Base-by-base conservation (phyloP, 2,888 invertebrate genomes). In the Mystacides longicornis region DNA sequence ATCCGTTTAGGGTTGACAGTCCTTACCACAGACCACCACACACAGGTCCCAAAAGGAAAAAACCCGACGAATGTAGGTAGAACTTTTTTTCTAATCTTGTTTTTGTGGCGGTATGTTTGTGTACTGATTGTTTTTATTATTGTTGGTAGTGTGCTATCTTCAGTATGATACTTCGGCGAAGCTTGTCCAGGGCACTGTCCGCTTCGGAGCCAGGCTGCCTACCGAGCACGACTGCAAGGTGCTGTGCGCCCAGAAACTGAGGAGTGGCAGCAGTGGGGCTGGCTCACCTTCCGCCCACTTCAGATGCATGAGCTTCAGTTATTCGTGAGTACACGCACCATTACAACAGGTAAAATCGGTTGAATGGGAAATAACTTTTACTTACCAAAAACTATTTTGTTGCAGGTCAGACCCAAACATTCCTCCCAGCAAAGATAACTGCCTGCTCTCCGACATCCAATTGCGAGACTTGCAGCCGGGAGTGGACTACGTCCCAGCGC, bases 241-340 rank as follows among this genome's bases (percentile, higher is more conserved):
- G 2, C 85, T 86, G 51, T 91, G 91, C 65, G 78, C 82, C 5
- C 69, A 67, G 56, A 68, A 80, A 59, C 52, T 55, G 31, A 31
- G 51, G 14, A 23, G 19, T 18, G 50, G 54, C 19, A 52, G 56
- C 9, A 23, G 23, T 16, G 49, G 47, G 3, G 23, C n/a, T 11
- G 68, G 69, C 1, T 68, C 67, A 55, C 65, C 73, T 1, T 76
- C 80, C 53, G 77, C 79, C 7, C 67, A 81, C 0, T 85, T 87
- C 61, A 81, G 83, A 62, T 91, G 90, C 65, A 81, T 87, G 66
- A 85, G 89, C 23, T 87, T 87, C 64, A 89, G 89, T 62, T 91
- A 79, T 67, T 79, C 79, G 85, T 85, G 68, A 67, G 69, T 60
- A 37, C 16, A 27, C 5, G 5, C 5, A 7, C 7, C 27, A 27